phyloP scores from a whole-genome alignment of 2,113 vertebrate genomes.

The Malurus cyaneus region DNA sequence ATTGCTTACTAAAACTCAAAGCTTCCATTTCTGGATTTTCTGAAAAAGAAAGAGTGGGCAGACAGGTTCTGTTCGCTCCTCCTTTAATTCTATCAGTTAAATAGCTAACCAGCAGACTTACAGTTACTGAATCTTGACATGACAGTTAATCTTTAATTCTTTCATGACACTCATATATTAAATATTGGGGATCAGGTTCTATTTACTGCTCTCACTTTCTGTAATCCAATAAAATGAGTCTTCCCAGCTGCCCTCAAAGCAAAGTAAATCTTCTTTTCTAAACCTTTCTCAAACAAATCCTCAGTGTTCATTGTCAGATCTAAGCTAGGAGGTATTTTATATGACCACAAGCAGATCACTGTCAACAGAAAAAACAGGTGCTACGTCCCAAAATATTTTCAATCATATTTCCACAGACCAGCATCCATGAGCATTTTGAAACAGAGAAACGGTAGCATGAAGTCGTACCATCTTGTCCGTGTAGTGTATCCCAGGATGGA shows the following conservation, averaged over 20 bases:
- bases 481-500: neutral
- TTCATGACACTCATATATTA: neutral
- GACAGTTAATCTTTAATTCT: constrained; percentile 19
- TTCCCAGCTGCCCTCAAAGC: constrained; percentile 21
- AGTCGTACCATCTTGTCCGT: neutral
- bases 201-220: constrained; percentile 38
- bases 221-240: constrained; percentile 4
- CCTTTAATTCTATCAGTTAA: neutral
- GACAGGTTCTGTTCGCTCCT: neutral
- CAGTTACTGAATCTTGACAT: neutral
- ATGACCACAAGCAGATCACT: neutral
- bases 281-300: neutral
- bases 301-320: constrained; percentile 23
- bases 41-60: neutral
- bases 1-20: constrained; percentile 2
- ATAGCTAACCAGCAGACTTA: neutral
- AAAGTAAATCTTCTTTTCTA: constrained; percentile 31
- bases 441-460: neutral
- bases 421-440: neutral
- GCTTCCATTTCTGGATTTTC: neutral
- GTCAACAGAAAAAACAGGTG: neutral
- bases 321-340: constrained; percentile 37
- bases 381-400: neutral
- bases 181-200: constrained; percentile 34
- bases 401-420: neutral